Conservation (phyloP, 2,888 invertebrate species). For the Leptinotarsa tumamoca region DNA sequence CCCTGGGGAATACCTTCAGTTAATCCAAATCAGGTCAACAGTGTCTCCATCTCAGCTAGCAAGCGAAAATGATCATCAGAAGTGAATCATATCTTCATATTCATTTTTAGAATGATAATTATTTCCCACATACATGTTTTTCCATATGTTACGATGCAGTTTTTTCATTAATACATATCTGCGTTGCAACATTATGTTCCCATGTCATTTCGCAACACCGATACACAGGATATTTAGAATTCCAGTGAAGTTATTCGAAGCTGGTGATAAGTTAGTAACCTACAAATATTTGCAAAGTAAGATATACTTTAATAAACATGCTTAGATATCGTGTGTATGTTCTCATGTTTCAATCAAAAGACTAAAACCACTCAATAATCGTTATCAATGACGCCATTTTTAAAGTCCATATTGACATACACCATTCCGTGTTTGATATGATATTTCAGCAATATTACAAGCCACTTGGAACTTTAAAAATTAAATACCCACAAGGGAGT, state of each 20-base stretch:
- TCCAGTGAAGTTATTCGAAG: constrained; percentile 44
- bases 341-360: constrained; percentile 48
- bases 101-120: too few relatives aligned
- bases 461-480: constrained; percentile 26
- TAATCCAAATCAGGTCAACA: too few relatives aligned
- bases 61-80: too few relatives aligned
- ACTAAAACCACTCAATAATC: constrained; percentile 42
- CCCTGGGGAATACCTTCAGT: too few relatives aligned
- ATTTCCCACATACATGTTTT: not conserved
- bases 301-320: constrained; percentile 47
- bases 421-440: constrained; percentile 14
- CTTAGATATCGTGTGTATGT: constrained; percentile 43
- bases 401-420: constrained; percentile 41
- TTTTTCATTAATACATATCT: constrained; percentile 1
- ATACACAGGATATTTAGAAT: constrained; percentile 38
- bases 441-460: constrained; percentile 12
- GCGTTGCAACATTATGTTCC: constrained; percentile 18
- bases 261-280: constrained; percentile 42
- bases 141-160: not conserved
- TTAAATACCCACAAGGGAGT: constrained; percentile 27
- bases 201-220: constrained; percentile 29
- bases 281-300: constrained; percentile 49
- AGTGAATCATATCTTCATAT: too few relatives aligned
- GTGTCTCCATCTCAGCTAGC: too few relatives aligned
- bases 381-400: constrained; percentile 43